Percentiles rank a stretch among this genome's conserved stretches.
phyloP scores from a whole-genome alignment of 2,888 invertebrate genomes.

The Eretmocerus hayati region DNA sequence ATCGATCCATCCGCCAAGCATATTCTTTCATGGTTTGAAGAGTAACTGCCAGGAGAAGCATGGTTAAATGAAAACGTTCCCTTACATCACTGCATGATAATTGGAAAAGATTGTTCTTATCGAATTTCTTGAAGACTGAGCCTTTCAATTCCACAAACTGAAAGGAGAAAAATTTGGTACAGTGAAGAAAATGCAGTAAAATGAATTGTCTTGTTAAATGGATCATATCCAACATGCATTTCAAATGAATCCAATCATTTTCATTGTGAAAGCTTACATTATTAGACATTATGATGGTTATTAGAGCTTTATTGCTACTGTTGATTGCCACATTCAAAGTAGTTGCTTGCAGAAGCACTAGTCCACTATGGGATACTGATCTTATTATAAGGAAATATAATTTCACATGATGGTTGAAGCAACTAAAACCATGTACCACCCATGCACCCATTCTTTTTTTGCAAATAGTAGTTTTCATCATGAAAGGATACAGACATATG shows the following conservation, averaged over 20 bases:
- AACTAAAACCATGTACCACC: too few relatives aligned
- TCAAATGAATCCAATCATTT: too few relatives aligned
- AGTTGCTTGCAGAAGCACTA: constrained; percentile 93
- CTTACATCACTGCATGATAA: constrained; percentile 96
- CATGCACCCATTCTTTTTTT: background rate
- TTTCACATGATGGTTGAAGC: too few relatives aligned
- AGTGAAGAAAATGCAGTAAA: too few relatives aligned
- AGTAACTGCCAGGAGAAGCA: constrained; percentile 86
- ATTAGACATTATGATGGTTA: constrained; percentile 99
- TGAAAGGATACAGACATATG: constrained; percentile 91
- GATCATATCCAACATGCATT: constrained; percentile 10
- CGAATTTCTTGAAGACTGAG: constrained; percentile 98
- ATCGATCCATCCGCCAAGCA: constrained; percentile 85
- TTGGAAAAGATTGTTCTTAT: constrained; percentile 96
- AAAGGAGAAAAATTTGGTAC: constrained; percentile 38
- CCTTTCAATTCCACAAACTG: constrained; percentile 99
- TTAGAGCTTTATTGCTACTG: constrained; percentile 93
- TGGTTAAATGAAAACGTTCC: constrained; percentile 88
- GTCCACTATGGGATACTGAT: constrained; percentile 72
- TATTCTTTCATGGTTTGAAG: constrained; percentile 98
- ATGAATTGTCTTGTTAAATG: too few relatives aligned
- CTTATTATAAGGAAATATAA: constrained; percentile 23
- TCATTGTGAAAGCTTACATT: constrained; percentile 93
- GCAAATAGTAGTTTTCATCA: constrained; percentile 1
- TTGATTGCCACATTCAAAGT: constrained; percentile 99